Conservation (phyloP, 2,113 vertebrate species). For the Dicentrarchus labrax region DNA sequence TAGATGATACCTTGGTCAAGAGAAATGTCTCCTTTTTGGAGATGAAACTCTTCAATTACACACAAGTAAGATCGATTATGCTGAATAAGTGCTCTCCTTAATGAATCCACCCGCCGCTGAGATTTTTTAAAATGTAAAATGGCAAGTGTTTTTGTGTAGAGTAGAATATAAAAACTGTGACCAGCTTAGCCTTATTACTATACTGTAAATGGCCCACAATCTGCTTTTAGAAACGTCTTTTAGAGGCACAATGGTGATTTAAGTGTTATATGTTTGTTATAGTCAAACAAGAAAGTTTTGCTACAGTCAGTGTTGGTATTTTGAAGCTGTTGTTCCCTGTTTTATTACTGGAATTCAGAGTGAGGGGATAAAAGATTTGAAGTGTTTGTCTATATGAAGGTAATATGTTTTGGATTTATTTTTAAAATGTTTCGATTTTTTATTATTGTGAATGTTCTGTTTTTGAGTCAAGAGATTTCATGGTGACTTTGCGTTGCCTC, state of each 20-base stretch:
- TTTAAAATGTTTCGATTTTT: conserved; percentile 24
- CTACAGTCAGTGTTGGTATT: conserved; percentile 67
- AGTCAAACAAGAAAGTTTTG: conserved; percentile 48
- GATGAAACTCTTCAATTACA: conserved; percentile 39
- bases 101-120: conserved; percentile 55
- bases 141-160: conserved; percentile 73
- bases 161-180: conserved; percentile 77
- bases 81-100: conserved; percentile 61
- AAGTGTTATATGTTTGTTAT: conserved; percentile 68
- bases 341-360: conserved; percentile 56
- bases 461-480: conserved; percentile 24
- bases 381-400: conserved; percentile 54
- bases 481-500: conserved; percentile 50
- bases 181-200: conserved; percentile 79
- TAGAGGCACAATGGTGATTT: conserved; percentile 64
- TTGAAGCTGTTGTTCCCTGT: conserved; percentile 61
- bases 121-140: conserved; percentile 73
- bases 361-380: conserved; percentile 35
- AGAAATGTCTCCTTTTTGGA: conserved; percentile 24
- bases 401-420: conserved; percentile 54
- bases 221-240: conserved; percentile 60
- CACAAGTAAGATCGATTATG: conserved; percentile 41
- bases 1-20: conserved; percentile 7
- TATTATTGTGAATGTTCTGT: conserved; percentile 54
- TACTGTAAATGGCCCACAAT: conserved; percentile 64